These are phyloP conservation scores for Rhynchomys soricoides DNA, from an alignment of 2,113 vertebrate genomes.

Conservation along the genomic window DNA sequence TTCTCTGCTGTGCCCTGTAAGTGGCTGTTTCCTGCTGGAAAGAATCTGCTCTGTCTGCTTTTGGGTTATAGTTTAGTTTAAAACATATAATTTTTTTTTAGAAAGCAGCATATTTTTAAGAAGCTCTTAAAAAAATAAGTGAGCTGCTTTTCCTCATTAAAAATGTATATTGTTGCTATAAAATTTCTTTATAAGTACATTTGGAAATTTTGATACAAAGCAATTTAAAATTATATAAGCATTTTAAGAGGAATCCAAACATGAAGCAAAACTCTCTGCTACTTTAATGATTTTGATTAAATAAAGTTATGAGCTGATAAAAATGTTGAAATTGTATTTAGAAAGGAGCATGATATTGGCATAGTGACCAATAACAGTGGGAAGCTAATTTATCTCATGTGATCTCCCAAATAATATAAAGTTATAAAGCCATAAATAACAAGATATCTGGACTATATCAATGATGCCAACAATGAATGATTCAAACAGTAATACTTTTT, in stretches of 20 bases:
- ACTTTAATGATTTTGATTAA: constrained; percentile 59
- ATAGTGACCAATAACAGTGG: not conserved
- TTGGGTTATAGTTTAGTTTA: constrained; percentile 1
- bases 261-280: constrained; percentile 30
- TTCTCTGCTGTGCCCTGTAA: not conserved
- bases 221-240: constrained; percentile 60
- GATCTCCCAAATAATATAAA: not conserved
- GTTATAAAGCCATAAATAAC: constrained; percentile 15
- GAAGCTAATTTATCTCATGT: constrained; percentile 1
- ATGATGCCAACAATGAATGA: not conserved
- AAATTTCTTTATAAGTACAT: constrained; percentile 52
- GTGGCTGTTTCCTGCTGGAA: constrained; percentile 15
- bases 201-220: constrained; percentile 57
- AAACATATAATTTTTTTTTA: not conserved
- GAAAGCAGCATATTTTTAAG: constrained; percentile 48
- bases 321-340: constrained; percentile 58
- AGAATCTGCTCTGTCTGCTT: constrained; percentile 33
- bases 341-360: not conserved
- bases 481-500: not conserved
- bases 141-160: constrained; percentile 47
- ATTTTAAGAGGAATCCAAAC: constrained; percentile 58
- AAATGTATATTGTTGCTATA: constrained; percentile 41
- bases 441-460: constrained; percentile 20
- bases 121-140: not conserved
- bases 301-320: constrained; percentile 50